These are phyloP conservation scores for Aporophyla nigra DNA, from an alignment of 2,888 invertebrate genomes.

Conservation along the genomic window DNA sequence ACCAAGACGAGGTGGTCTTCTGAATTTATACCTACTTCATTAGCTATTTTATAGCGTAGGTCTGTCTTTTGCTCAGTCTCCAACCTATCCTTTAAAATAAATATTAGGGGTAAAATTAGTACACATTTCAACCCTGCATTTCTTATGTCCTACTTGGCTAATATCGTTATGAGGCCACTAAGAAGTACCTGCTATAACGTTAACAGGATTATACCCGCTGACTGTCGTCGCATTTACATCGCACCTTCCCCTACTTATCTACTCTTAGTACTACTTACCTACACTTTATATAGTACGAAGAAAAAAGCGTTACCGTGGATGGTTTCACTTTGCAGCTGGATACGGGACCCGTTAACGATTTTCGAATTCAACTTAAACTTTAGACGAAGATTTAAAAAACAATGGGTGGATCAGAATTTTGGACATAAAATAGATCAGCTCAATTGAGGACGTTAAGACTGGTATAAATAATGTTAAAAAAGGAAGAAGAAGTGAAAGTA, in stretches of 20 bases:
- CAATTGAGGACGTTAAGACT: no score
- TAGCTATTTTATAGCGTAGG: not conserved
- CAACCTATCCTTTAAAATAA: not conserved
- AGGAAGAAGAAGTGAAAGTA: not conserved
- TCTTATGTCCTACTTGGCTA: constrained; percentile 78
- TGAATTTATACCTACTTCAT: not conserved
- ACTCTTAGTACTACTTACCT: constrained; percentile 8
- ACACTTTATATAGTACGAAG: constrained; percentile 4
- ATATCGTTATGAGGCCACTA: constrained; percentile 83
- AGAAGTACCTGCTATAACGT: constrained; percentile 76
- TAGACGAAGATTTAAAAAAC: no score
- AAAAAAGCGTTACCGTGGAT: not conserved
- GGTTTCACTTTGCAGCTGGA: not conserved
- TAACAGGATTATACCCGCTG: constrained; percentile 82
- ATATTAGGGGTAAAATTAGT: not conserved
- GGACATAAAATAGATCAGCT: not conserved
- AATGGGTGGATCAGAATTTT: no score
- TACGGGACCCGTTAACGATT: not conserved
- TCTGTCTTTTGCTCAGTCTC: not conserved
- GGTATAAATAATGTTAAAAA: not conserved
- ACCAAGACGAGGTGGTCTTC: not conserved
- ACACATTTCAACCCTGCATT: constrained; percentile 71
- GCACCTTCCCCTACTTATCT: constrained; percentile 1
- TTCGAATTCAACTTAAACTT: no score
- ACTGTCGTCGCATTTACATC: constrained; percentile 56